Evolutionary conservation across 2,888 invertebrate genomes (phyloP), one percentile per base, ranked within the genome.

Genomic region (Phortica magna): DNA sequence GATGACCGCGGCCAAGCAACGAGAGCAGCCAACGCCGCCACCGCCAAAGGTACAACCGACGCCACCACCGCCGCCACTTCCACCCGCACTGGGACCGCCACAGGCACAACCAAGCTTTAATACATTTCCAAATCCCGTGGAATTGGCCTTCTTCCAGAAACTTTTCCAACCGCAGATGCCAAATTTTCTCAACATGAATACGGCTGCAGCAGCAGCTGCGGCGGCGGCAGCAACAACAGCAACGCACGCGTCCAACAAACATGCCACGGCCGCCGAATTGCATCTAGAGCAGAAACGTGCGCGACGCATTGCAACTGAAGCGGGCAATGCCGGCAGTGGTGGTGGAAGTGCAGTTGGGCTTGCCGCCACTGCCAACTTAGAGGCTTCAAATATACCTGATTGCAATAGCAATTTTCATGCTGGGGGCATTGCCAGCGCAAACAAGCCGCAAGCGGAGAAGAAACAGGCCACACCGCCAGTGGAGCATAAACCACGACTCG

Each of bases 111-210:
- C 78, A 12, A 57, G 64, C 31, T 80, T 80, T 7, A 85, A 83
- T 42, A 84, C 87, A n/a, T 89, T 89, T 77, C 83, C 83, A 72
- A 90, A 89, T 83, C 85, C 90, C 5, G 82, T 91, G 53, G 93
- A 92, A 77, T 64, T 92, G 82, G 94, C 94, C 0, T 93, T 95
- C 93, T 95, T 95, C 95, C 95, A 95, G 84, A 95, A 95, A 88
- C 93, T 95, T 92, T 92, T 93, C 55, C 94, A 94, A 77, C 93
- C 94, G 7, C 92, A 92, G 81, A 85, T 90, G 84, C 93, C 93
- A 77, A 89, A 93, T 74, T 84, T 92, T 10, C 80, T 89, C 64
- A 93, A 93, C 82, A 75, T 86, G 64, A 84, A 84, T 78, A 74
- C 79, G 31, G 72, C 81, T 9, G 75, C 81, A 42, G 76, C 79